Percentiles rank a stretch among this genome's conserved stretches.
Conservation (phyloP, 2,113 vertebrate genomes). For the rabbit (Oryctolagus cuniculus) region mOryCun1.1 NC_091441.1:84641501-84642000, state of each 20-base stretch:
- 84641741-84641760: not conserved
- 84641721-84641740: not conserved
- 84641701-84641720: not conserved
- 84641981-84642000: too few relatives aligned
- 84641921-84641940: too few relatives aligned
- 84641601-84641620: not conserved
- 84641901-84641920: too few relatives aligned
- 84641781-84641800: not conserved
- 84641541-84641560: not conserved
- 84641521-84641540: not conserved
- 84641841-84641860: constrained; percentile 4
- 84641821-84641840: constrained; percentile 11
- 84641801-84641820: not conserved
- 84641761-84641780: not conserved
- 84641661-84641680: not conserved
- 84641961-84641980: too few relatives aligned
- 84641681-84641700: not conserved
- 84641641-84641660: not conserved
- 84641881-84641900: not conserved
- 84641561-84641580: not conserved
- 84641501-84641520: not conserved
- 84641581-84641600: not conserved
- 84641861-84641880: not conserved
- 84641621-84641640: not conserved
- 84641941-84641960: too few relatives aligned